A percentile compares a stretch with the other conserved stretches of the same genome.
These are phyloP conservation scores for Petaurus breviceps DNA, from an alignment of 2,113 vertebrate species.

Conservation along the genomic window DNA sequence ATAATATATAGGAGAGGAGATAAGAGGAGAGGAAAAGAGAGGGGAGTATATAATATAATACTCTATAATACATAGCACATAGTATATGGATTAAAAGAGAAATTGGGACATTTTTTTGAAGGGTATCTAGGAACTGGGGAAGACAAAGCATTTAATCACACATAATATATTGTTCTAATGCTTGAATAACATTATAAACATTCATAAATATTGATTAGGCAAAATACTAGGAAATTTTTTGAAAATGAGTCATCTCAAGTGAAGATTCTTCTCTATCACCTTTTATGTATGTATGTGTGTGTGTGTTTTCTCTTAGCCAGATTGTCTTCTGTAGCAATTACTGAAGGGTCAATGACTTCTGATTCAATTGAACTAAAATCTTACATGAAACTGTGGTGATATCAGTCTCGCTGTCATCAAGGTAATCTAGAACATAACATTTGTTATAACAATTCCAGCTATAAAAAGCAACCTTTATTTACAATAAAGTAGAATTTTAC, in stretches of 20 bases:
- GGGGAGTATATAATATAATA: not conserved
- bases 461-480: conserved; percentile 63
- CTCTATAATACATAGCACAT: no score
- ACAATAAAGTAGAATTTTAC: conserved; percentile 54
- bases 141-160: conserved; percentile 68
- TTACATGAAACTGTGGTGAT: conserved; percentile 82
- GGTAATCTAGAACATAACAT: conserved; percentile 66
- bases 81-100: not conserved
- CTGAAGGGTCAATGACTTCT: conserved; percentile 82
- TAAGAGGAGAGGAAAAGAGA: no score
- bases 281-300: conserved; percentile 58
- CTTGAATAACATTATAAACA: conserved; percentile 71
- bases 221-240: conserved; percentile 76
- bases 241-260: conserved; percentile 77
- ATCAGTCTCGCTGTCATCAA: conserved; percentile 76
- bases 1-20: not conserved
- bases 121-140: conserved; percentile 50
- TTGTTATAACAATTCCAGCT: conserved; percentile 75
- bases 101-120: not conserved
- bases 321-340: conserved; percentile 85
- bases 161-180: conserved; percentile 51
- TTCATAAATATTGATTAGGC: conserved; percentile 70
- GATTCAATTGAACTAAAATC: conserved; percentile 83
- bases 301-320: conserved; percentile 77
- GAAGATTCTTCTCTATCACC: conserved; percentile 70